Base-by-base conservation (phyloP, 2,797 vertebrate species). In the Podargus strigoides region DNA sequence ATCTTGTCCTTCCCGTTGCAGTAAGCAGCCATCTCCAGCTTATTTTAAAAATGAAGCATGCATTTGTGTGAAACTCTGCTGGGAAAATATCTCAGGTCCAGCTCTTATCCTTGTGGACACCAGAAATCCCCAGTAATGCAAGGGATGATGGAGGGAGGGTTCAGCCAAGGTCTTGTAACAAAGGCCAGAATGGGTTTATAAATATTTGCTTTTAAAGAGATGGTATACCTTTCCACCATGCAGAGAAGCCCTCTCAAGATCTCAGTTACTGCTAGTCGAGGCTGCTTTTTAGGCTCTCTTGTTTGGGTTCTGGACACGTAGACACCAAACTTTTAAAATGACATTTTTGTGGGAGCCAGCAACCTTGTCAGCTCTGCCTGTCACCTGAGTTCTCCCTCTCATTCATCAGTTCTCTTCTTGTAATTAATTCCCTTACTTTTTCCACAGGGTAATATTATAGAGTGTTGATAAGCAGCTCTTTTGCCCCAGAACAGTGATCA, bases 341-440 rank as follows among this genome's bases (percentile, higher is more conserved):
- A 34, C 8, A 22, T 63, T 46, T 50, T 56, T 83, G 28, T 89
- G 58, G 75, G 91, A 92, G 87, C 22, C 85, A 78, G n/a, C 24
- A 89, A 90, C 78, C 64, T 80, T 88, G 59, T 69, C n/a, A 73
- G 2, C 69, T 62, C 14, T 27, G 49, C 52, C 63, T 90, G 66
- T 91, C 80, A 89, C 50, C 52, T 37, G 67, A 94, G 64, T 53
- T 87, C 24, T 94, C 63, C 37, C 75, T 76, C 60, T 37, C 91
- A 41, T 76, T 92, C 49, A 42, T 55, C 68, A 91, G 18, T 83
- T 75, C 23, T 67, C n/a, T 27, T 60, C 21, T 75, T 66, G 27
- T 67, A 90, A 94, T 96, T 91, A 90, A 78, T 77, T 92, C 86
- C 70, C 70, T 63, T 59, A 34, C 3, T 82, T 83, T 73, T 95